Base-by-base conservation (phyloP, 2,888 invertebrate species). In the Melipona bicolor region DNA sequence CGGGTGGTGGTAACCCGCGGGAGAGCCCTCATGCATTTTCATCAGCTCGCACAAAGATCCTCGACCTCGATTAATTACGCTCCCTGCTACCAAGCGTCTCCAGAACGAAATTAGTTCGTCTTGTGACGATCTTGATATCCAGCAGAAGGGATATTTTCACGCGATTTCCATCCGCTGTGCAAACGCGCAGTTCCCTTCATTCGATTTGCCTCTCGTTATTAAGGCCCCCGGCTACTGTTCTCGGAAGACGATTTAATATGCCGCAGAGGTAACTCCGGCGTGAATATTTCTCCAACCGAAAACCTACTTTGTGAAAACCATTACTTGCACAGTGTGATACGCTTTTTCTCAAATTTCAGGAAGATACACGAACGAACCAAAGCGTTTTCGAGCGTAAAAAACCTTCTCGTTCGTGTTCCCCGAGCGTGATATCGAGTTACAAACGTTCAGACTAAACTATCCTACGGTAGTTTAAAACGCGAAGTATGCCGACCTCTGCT, bases 41-140 rank as follows among this genome's bases (percentile, higher is more conserved):
- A 78, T 81, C 78, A 75, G 61, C 32, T 24, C 59, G 32, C 68
- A n/a, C 32, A 52, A 67, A 49, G 79, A 68, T 79, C 81, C 56
- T 69, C 32, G 50, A 59, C 79, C 73, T 69, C 36, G 64, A 43
- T 73, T 74, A 73, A 79, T 64, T 81, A 64, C 32, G 17, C 76
- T 76, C 32, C 69, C 27, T 27, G 43, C n/a, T 13, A 49, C 11
- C 49, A n/a, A 52, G 52, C 27, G 59, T 52, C 67, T 61, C 4
- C 36, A 19, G 4, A 52, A 65, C 19, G 75, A 69, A 68, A 75
- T 75, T 54, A 75, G 36, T 27, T 43, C 43, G 54, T 43, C 62
- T 79, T 62, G 69, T 54, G n/a, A n/a, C 59, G 6, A 59, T 36
- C 74, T n/a, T 67, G 2, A 4, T 24, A 67, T 50, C 24, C 68